Percentiles rank a stretch among this genome's conserved stretches.
These are phyloP conservation scores for Alligator mississippiensis DNA, from an alignment of 2,113 vertebrate species.

Conservation along the genomic window DNA sequence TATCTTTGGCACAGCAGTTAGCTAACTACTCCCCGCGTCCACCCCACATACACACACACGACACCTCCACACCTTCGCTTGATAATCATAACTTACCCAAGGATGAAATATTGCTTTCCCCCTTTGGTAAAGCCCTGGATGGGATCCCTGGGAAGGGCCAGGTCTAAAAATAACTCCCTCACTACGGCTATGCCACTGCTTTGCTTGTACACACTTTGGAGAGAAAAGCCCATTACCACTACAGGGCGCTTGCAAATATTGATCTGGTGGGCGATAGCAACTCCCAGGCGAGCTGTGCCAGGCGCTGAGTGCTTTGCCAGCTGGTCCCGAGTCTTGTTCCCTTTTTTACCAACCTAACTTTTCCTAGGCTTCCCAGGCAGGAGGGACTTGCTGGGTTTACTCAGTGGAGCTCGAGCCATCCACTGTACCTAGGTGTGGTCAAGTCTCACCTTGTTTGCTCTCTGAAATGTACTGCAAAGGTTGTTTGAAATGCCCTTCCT, in stretches of 20 bases:
- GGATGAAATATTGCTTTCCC: neutral
- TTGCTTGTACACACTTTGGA: neutral
- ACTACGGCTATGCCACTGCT: neutral
- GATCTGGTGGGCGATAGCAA: slow-evolving; percentile 5
- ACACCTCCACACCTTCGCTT: neutral
- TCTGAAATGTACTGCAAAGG: neutral
- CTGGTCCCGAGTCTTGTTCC: neutral
- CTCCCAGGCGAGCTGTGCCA: slow-evolving; percentile 23
- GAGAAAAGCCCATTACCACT: slow-evolving; percentile 29
- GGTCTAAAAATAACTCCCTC: slow-evolving; percentile 25
- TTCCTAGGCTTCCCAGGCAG: neutral
- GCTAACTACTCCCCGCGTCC: neutral
- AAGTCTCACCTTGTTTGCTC: neutral
- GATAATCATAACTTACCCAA: neutral
- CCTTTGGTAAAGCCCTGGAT: slow-evolving; percentile 1
- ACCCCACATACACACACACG: neutral
- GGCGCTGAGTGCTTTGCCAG: neutral
- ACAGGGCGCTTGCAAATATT: slow-evolving; percentile 22
- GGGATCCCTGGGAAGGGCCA: slow-evolving; percentile 3
- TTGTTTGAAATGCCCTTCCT: neutral
- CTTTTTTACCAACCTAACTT: neutral
- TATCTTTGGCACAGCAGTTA: neutral
- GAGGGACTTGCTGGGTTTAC: slow-evolving; percentile 3
- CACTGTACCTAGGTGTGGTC: neutral
- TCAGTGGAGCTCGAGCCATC: neutral